Conservation (phyloP, 2,113 vertebrate genomes). For the Psilopogon haemacephalus region DNA sequence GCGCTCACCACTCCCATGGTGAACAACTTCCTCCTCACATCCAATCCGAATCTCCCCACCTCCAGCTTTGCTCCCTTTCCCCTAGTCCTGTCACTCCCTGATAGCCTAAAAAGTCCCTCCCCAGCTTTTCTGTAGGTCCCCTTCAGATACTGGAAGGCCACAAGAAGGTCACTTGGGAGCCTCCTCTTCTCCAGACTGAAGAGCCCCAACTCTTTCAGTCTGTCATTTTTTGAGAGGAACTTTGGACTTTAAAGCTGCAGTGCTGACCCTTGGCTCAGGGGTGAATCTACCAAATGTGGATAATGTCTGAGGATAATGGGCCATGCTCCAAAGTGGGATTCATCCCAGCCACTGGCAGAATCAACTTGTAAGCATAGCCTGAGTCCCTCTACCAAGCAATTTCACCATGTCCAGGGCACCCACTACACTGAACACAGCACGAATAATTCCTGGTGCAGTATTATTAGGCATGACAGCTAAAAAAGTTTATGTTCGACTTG, state of each 20-base stretch:
- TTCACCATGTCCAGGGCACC: not conserved
- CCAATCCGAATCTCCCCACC: too few relatives aligned
- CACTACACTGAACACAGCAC: not conserved
- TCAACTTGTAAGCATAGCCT: not conserved
- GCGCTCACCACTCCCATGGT: too few relatives aligned
- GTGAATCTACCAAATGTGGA: not conserved
- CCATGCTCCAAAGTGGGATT: not conserved
- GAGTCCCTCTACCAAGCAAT: not conserved
- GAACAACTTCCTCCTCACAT: too few relatives aligned
- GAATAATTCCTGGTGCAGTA: not conserved
- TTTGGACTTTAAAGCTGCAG: not conserved
- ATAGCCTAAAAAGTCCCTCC: too few relatives aligned
- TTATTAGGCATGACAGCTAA: not conserved
- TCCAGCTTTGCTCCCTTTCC: too few relatives aligned
- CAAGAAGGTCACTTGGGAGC: too few relatives aligned
- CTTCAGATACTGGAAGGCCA: too few relatives aligned
- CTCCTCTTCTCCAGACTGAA: too few relatives aligned
- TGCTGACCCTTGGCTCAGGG: not conserved
- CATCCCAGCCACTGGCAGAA: not conserved
- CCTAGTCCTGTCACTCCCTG: too few relatives aligned
- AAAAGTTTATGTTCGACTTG: not conserved
- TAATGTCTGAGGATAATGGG: not conserved
- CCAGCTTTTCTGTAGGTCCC: too few relatives aligned
- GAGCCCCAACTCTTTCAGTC: too few relatives aligned
- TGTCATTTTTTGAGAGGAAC: not conserved